Percentiles rank a stretch among this genome's conserved stretches.
Conservation (phyloP, 2,113 vertebrate genomes). For the Eclectus roratus region DNA sequence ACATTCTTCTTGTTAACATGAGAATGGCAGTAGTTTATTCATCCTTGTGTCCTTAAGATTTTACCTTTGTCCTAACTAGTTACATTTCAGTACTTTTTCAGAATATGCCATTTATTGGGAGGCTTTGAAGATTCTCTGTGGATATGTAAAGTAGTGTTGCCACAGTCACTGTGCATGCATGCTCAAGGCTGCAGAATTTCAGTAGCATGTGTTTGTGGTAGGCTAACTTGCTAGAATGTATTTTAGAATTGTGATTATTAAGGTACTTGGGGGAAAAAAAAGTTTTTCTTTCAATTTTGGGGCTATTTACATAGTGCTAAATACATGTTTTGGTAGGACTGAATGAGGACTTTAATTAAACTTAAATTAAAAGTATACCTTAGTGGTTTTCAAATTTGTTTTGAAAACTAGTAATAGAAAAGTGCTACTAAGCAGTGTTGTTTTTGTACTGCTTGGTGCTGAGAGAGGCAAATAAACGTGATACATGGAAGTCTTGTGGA, state of each 20-base stretch:
- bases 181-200: conserved; percentile 59
- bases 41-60: not conserved
- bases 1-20: not conserved
- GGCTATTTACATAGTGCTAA: conserved; percentile 66
- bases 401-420: conserved; percentile 53
- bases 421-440: not conserved
- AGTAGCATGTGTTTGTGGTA: conserved; percentile 36
- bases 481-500: not conserved
- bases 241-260: conserved; percentile 55
- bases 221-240: conserved; percentile 12
- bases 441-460: not conserved
- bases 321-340: conserved; percentile 54
- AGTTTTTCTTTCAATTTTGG: conserved; percentile 37
- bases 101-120: conserved; percentile 14
- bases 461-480: not conserved
- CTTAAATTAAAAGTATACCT: conserved; percentile 56
- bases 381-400: conserved; percentile 60
- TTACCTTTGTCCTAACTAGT: not conserved
- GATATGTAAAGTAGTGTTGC: conserved; percentile 41
- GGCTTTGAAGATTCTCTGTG: conserved; percentile 56
- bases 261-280: conserved; percentile 5
- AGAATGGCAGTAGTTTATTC: not conserved
- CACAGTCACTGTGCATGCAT: conserved; percentile 2
- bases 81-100: conserved; percentile 8
- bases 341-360: conserved; percentile 65